Evolutionary conservation across 2,797 vertebrate species (phyloP).

Genomic region (Champsocephalus gunnari): DNA sequence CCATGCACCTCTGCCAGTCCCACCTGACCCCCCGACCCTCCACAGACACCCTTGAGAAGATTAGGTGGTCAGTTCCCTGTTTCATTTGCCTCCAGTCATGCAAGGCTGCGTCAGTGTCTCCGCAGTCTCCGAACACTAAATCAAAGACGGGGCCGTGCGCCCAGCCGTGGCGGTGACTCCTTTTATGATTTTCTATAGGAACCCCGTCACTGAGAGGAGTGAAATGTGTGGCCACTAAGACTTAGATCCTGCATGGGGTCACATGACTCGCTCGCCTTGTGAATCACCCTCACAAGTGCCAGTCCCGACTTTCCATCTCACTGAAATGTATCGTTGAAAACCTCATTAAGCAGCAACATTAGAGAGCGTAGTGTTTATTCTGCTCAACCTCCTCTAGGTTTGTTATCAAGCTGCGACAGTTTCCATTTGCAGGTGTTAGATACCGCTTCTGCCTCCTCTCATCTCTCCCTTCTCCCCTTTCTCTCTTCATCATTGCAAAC

Average conservation of each 20-base stretch:
- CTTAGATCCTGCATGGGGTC: constrained; percentile 49
- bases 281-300: constrained; percentile 34
- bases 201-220: constrained; percentile 31
- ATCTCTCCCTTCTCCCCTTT: not conserved
- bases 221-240: constrained; percentile 45
- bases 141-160: constrained; percentile 57
- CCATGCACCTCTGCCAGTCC: not conserved
- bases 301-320: constrained; percentile 47
- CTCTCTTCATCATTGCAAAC: constrained; percentile 51
- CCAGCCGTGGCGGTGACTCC: constrained; percentile 78
- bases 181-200: constrained; percentile 70
- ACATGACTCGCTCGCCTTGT: not conserved
- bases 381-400: constrained; percentile 66
- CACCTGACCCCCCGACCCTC: not conserved
- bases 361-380: constrained; percentile 72
- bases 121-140: constrained; percentile 64
- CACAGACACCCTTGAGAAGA: constrained; percentile 62
- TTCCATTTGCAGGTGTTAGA: constrained; percentile 80
- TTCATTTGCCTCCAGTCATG: constrained; percentile 73
- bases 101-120: constrained; percentile 62
- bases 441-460: constrained; percentile 56
- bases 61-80: constrained; percentile 66
- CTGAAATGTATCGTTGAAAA: constrained; percentile 58
- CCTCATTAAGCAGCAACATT: constrained; percentile 70
- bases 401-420: constrained; percentile 78